Base-by-base conservation (phyloP, 2,113 vertebrate species). In the Centropristis striata region DNA sequence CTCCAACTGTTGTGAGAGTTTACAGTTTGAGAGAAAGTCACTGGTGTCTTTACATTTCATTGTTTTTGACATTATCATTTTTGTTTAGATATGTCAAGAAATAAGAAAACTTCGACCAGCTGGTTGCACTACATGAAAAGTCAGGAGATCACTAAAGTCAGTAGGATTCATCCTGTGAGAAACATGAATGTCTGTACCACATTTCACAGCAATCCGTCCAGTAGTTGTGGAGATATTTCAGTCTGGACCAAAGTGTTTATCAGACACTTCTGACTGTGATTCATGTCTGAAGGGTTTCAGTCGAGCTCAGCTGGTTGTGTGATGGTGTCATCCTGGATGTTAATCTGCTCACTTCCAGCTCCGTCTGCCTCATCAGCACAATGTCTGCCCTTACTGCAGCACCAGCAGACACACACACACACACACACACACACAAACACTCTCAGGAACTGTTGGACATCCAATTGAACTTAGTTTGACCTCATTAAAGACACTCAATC, bases 361-460 rank as follows among this genome's bases (percentile, higher is more conserved):
- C 72, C 21, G 41, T 58, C 67, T 74, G 84, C 81, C 57, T 81
- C 75, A 44, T 85, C 86, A 86, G 86, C 85, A 86, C 80, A 88
- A 71, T 28, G 65, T 84, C 72, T 65, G 74, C 57, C 13, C 81
- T 13, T 83, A 75, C 71, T 67, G 81, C 71, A 72, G 73, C 80
- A 59, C 28, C 9, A 23, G 32, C 73, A 36, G 44, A 39, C 53
- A 63, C 61, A 63, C 41, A 32, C 4, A 63, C 39, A 37, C 21
- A 39, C 64, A 74, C 73, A 66, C 41, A 39, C 73, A 36, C 50
- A 39, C 53, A 63, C 61, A 63, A 3, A 63, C 37, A 36, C 21
- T 39, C 64, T 71, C 73, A 65, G 39, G 59, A 51, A 59, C 65
- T 68, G 57, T 83, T 58, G 1, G 70, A 70, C 27, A 27, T 64